Conservation (phyloP, 2,113 vertebrate genomes). For the Tachycineta bicolor region DNA sequence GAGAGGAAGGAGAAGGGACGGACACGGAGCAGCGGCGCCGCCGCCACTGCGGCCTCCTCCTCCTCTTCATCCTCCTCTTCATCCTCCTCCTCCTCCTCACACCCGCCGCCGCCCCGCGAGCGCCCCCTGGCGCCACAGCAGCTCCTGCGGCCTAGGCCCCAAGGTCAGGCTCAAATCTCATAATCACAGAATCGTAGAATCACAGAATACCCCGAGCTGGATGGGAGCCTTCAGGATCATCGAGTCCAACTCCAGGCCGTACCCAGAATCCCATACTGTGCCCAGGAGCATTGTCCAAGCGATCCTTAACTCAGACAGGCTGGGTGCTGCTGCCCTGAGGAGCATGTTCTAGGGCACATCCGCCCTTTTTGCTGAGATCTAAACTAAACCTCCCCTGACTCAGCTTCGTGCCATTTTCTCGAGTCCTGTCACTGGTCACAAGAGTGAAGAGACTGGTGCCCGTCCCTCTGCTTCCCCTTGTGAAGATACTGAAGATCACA, state of each 20-base stretch:
- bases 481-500: background rate
- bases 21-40: rapidly evolving
- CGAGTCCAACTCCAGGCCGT: background rate
- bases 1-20: too few relatives aligned
- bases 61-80: too few relatives aligned
- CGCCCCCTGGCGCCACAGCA: background rate
- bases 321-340: background rate
- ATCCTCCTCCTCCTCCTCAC: too few relatives aligned
- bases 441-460: background rate
- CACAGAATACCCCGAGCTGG: rapidly evolving
- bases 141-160: background rate
- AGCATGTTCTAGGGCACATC: rapidly evolving
- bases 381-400: background rate
- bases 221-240: background rate
- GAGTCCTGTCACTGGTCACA: background rate
- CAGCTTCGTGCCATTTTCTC: background rate
- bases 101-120: background rate
- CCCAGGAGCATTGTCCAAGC: too few relatives aligned
- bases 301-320: background rate
- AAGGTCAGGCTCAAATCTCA: rapidly evolving
- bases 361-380: background rate
- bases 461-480: rapidly evolving
- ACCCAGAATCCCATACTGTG: background rate
- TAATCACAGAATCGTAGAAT: rapidly evolving
- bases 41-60: rapidly evolving